A percentile compares a stretch with the other conserved stretches of the same genome.
These are phyloP conservation scores for Limnothrissa miodon DNA, from an alignment of 2,113 vertebrate species.

Conservation along the genomic window DNA sequence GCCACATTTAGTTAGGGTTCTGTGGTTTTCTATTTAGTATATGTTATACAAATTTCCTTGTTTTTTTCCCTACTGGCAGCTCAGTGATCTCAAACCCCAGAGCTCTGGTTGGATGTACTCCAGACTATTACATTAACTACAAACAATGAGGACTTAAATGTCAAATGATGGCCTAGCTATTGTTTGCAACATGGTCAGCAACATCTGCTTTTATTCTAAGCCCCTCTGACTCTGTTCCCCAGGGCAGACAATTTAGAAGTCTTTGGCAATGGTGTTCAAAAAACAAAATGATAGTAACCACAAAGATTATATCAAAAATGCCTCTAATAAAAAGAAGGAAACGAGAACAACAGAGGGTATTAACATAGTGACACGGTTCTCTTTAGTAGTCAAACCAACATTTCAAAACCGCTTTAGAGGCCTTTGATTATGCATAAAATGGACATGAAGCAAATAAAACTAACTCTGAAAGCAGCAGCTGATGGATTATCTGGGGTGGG, in stretches of 20 bases:
- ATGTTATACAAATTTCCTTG: no score
- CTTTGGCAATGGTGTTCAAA: background rate
- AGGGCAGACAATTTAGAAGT: background rate
- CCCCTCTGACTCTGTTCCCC: background rate
- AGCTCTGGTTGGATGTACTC: no score
- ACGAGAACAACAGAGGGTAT: background rate
- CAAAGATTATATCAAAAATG: background rate
- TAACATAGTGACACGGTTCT: background rate
- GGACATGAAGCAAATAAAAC: constrained; percentile 14
- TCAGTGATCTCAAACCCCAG: no score
- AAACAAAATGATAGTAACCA: background rate
- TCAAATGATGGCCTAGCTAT: no score
- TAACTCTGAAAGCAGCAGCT: constrained; percentile 30
- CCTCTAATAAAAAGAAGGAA: background rate
- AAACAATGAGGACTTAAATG: no score
- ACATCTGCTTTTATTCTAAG: no score
- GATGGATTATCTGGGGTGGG: constrained; percentile 41
- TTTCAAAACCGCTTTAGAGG: background rate
- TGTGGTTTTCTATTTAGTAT: no score
- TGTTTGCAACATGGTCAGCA: no score
- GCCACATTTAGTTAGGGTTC: no score
- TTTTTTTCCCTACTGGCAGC: no score
- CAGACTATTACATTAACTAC: no score
- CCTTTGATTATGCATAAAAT: background rate
- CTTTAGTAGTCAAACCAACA: background rate